Conservation (phyloP, 2,113 vertebrate species). For the Ivindomyrus marchei region DNA sequence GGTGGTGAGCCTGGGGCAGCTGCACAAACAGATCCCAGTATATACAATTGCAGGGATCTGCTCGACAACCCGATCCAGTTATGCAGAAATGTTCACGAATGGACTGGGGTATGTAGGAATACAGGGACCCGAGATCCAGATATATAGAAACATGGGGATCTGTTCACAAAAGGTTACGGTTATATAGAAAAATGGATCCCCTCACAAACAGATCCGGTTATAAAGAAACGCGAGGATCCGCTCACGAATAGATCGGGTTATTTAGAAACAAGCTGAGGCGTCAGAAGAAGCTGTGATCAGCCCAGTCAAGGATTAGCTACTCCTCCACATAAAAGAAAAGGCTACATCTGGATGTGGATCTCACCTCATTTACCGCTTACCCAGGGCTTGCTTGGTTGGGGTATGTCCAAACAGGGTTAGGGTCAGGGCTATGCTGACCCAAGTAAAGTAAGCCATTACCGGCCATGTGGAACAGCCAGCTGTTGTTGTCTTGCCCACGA, state of each 20-base stretch:
- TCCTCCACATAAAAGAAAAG: neutral
- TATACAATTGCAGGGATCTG: neutral
- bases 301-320: neutral
- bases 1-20: neutral
- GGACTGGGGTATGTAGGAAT: neutral
- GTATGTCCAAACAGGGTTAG: neutral
- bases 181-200: neutral
- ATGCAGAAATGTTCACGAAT: neutral
- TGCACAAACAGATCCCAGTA: neutral
- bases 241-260: neutral
- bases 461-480: neutral
- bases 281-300: neutral
- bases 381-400: neutral
- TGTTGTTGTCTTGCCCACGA: neutral
- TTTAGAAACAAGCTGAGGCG: neutral
- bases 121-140: neutral
- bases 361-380: neutral
- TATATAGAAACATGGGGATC: neutral
- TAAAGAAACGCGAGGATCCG: neutral
- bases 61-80: neutral
- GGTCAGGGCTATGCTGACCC: neutral
- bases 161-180: neutral
- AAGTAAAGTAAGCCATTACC: neutral
- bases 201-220: no score
- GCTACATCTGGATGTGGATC: neutral